A percentile compares a stretch with the other conserved stretches of the same genome.
phyloP scores from a whole-genome alignment of 2,888 invertebrate species.

The Toxonevra muliebris region DNA sequence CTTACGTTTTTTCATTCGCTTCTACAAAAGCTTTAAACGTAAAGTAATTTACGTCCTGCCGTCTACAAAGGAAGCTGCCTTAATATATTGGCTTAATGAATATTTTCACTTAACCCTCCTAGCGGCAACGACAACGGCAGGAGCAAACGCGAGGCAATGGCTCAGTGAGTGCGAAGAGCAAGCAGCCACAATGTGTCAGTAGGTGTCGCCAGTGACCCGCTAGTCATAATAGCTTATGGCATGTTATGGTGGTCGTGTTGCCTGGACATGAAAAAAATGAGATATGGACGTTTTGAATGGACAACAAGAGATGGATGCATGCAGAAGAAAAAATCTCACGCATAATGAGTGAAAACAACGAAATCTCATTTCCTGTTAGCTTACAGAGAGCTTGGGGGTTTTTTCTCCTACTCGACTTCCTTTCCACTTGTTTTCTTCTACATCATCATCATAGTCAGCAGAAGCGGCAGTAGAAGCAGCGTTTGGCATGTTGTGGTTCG shows the following conservation, averaged over 20 bases:
- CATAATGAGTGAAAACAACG: conserved; percentile 9
- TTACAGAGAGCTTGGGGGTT: background rate
- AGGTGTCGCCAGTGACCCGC: conserved; percentile 17
- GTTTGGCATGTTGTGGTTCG: too few species aligned
- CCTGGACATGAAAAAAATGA: conserved; percentile 10
- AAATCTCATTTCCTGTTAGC: conserved; percentile 12
- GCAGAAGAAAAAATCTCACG: conserved; percentile 5
- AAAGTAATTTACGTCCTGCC: conserved; percentile 32
- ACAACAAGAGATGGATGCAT: background rate
- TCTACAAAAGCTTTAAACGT: background rate
- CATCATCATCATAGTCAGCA: background rate
- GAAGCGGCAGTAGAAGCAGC: too few species aligned
- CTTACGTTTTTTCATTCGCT: conserved; percentile 4
- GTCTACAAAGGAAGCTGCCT: conserved; percentile 14
- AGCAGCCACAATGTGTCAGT: conserved; percentile 20
- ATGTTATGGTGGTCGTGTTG: conserved; percentile 3
- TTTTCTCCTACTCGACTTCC: too few species aligned
- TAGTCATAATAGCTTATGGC: conserved; percentile 16
- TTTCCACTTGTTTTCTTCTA: background rate
- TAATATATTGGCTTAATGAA: conserved; percentile 32
- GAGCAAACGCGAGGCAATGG: background rate
- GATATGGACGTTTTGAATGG: conserved; percentile 10
- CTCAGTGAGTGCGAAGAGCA: background rate
- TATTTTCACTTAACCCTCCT: conserved; percentile 32
- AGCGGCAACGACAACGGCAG: background rate